Percentiles rank a stretch among this genome's conserved stretches.
These are phyloP conservation scores for Laticauda laticaudata DNA, from an alignment of 2,113 vertebrate species.

Conservation along the genomic window DNA sequence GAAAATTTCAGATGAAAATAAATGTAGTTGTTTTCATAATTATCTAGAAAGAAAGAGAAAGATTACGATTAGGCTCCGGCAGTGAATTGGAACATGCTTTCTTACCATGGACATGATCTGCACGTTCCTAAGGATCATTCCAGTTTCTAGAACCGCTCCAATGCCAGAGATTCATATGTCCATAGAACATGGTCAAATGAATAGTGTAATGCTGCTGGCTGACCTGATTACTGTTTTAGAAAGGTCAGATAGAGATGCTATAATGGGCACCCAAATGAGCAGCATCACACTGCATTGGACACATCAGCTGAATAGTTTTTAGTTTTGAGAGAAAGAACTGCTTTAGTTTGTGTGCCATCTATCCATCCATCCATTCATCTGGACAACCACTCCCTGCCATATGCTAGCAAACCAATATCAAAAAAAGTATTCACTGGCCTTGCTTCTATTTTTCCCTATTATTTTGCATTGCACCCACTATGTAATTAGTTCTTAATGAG, in stretches of 20 bases:
- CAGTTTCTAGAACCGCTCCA: constrained; percentile 37
- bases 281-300: not conserved
- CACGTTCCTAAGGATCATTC: not conserved
- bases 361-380: not conserved
- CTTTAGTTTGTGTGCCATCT: not conserved
- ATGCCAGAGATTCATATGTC: constrained; percentile 42
- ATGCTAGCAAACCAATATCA: not conserved
- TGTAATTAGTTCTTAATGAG: not conserved
- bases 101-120: not conserved
- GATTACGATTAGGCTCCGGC: not conserved
- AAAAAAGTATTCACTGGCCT: not conserved
- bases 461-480: not conserved
- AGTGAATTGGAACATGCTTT: not conserved
- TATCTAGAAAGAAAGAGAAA: not conserved
- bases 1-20: not conserved
- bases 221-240: constrained; percentile 25
- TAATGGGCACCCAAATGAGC: constrained; percentile 12
- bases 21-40: not conserved
- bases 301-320: not conserved
- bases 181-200: constrained; percentile 42
- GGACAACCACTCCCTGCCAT: not conserved
- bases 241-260: constrained; percentile 24
- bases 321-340: not conserved
- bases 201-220: not conserved
- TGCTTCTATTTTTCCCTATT: not conserved